A percentile compares a stretch with the other conserved stretches of the same genome.
These are phyloP conservation scores for Phyto melanocephala DNA, from an alignment of 2,888 invertebrate species.

Conservation along the genomic window DNA sequence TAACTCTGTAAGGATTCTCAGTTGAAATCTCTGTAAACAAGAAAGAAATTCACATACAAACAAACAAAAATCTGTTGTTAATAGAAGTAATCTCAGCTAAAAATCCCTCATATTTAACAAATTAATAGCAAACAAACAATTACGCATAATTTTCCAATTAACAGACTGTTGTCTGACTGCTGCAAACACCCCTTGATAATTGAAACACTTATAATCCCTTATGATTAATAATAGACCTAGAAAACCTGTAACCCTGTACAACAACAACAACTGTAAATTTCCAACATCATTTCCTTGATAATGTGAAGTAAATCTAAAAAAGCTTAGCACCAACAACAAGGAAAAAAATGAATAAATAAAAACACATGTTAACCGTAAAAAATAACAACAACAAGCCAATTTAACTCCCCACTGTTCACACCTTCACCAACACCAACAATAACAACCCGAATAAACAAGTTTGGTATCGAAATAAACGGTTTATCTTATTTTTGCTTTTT, in stretches of 20 bases:
- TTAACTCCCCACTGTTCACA: constrained; percentile 57
- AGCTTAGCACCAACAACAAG: constrained; percentile 29
- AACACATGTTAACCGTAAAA: constrained; percentile 62
- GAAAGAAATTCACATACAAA: background rate
- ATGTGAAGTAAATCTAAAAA: constrained; percentile 49
- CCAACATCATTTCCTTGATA: constrained; percentile 38
- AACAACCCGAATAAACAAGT: background rate
- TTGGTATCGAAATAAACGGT: constrained; percentile 4
- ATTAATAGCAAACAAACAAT: constrained; percentile 60
- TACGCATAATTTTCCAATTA: constrained; percentile 63
- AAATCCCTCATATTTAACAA: constrained; percentile 48
- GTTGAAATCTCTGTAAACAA: constrained; percentile 35
- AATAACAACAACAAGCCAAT: constrained; percentile 28
- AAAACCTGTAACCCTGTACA: constrained; percentile 45
- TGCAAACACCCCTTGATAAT: constrained; percentile 38
- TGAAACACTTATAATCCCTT: constrained; percentile 66
- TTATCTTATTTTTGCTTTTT: too few relatives aligned
- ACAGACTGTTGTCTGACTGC: constrained; percentile 23
- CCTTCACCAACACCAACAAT: constrained; percentile 26
- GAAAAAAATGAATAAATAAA: constrained; percentile 36
- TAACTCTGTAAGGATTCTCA: constrained; percentile 27
- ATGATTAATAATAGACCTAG: constrained; percentile 66
- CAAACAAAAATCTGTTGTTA: background rate
- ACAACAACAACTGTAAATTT: background rate
- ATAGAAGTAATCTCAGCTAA: too few relatives aligned